Evolutionary conservation across 1,140 invertebrate genomes (phyloP), one percentile per base, ranked within the genome.

Genomic region (Drosophila miranda): DNA sequence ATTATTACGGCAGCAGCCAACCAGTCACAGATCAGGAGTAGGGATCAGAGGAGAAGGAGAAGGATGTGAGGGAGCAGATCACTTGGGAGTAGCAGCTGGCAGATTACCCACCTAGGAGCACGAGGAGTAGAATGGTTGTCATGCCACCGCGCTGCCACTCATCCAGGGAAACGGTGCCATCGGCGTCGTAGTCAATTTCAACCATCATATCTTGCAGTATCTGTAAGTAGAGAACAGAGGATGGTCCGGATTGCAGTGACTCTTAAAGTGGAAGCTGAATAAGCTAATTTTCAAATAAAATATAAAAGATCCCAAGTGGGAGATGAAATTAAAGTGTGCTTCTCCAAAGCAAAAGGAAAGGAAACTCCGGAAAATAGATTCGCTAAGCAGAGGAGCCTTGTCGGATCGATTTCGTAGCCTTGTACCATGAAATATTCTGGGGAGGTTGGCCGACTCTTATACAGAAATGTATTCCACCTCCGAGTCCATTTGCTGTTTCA

Each of bases 181-280:
- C 98, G 49, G 97, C 96, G 91, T 99, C 98, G 91, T 98, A 99
- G 92, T 99, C 98, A 81, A 99, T 99, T 92, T 99, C 98, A 57
- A 97, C 93, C 98, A 99, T 99, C 98, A 99, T 99, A 89, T 99
- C 98, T 93, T 98, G 96, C 48, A 99, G 92, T 82, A 99, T 99
- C 98, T 99, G 92, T 75, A 75, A 82, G 64, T 62, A 74, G 59
- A 60, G 69, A 73, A 26, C 34, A 68, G 34, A 68, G 68, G 62
- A 14, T 58, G 69, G 78, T 66, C 56, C 61, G 68, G 30, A 49
- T 53, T 72, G 58, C 52, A 38, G 42, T 67, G 50, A 55, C n/a
- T 54, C 16, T 34, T 30, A 6, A 26, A 26, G 46, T 45, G 67
- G 49, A 30, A 46, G 34, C 16, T 19, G 14, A 42, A 54, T 55